Evolutionary conservation across 2,797 vertebrate genomes (phyloP).

Genomic region (Telmatherina bonti): DNA sequence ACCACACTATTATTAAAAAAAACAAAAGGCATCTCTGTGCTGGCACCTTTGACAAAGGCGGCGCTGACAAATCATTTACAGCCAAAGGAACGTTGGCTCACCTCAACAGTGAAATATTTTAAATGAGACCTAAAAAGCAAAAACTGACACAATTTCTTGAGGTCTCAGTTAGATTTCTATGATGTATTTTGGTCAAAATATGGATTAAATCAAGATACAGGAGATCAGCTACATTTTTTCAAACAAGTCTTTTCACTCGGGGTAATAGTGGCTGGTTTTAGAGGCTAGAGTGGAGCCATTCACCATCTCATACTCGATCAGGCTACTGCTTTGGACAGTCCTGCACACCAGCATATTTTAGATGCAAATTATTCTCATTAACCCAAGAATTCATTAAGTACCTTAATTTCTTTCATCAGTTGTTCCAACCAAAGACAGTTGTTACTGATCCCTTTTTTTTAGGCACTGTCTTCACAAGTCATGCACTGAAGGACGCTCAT

Average conservation of each 20-base stretch:
- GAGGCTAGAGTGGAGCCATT: background rate
- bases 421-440: background rate
- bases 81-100: slow-evolving; percentile 17
- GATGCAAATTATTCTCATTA: background rate
- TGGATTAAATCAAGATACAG: background rate
- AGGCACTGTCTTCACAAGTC: background rate
- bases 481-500: background rate
- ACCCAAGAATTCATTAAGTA: background rate
- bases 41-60: slow-evolving; percentile 23
- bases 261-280: background rate
- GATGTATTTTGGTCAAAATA: background rate
- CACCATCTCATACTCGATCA: background rate
- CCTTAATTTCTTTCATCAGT: background rate
- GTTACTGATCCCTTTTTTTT: background rate
- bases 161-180: background rate
- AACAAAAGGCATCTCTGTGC: slow-evolving; percentile 22
- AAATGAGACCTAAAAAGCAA: background rate
- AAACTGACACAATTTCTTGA: background rate
- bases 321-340: background rate
- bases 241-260: background rate
- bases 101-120: slow-evolving; percentile 36
- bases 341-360: background rate
- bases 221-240: background rate
- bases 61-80: slow-evolving; percentile 30
- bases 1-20: slow-evolving; percentile 8